Percentiles rank a stretch among this genome's conserved stretches.
Conservation (phyloP, 2,888 invertebrate species). For the Dexiosoma caninum region DNA sequence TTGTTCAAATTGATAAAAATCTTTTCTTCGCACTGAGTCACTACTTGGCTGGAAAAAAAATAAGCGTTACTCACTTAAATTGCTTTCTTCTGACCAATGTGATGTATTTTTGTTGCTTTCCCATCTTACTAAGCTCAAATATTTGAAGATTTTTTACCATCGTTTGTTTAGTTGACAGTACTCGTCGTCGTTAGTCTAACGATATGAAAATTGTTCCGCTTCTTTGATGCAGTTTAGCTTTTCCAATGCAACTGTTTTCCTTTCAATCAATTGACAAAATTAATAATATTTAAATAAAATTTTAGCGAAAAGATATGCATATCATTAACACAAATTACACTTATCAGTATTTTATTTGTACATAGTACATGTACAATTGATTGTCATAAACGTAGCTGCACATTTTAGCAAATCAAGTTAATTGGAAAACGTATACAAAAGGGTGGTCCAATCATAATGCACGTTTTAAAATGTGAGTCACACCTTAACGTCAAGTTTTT, state of each 20-base stretch:
- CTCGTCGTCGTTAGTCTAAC: too few relatives aligned
- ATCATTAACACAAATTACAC: background rate
- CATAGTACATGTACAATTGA: too few relatives aligned
- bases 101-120: background rate
- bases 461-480: too few relatives aligned
- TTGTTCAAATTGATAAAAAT: too few relatives aligned
- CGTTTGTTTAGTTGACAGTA: too few relatives aligned
- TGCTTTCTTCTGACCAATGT: background rate
- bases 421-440: too few relatives aligned
- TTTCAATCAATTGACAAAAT: background rate
- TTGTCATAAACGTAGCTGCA: too few relatives aligned
- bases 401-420: background rate
- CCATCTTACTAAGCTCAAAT: background rate
- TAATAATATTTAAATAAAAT: background rate
- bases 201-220: background rate
- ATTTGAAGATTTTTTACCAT: slow-evolving; percentile 18
- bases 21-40: too few relatives aligned
- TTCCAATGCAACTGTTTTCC: background rate
- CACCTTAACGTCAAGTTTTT: too few relatives aligned
- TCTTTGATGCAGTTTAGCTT: background rate
- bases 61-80: slow-evolving; percentile 19
- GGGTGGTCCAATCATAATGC: too few relatives aligned
- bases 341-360: too few relatives aligned
- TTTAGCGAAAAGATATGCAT: background rate
- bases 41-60: too few relatives aligned